Evolutionary conservation across 2,113 vertebrate species (phyloP), one percentile per base, ranked within the genome.

Genomic region (Pyrgilauda ruficollis): DNA sequence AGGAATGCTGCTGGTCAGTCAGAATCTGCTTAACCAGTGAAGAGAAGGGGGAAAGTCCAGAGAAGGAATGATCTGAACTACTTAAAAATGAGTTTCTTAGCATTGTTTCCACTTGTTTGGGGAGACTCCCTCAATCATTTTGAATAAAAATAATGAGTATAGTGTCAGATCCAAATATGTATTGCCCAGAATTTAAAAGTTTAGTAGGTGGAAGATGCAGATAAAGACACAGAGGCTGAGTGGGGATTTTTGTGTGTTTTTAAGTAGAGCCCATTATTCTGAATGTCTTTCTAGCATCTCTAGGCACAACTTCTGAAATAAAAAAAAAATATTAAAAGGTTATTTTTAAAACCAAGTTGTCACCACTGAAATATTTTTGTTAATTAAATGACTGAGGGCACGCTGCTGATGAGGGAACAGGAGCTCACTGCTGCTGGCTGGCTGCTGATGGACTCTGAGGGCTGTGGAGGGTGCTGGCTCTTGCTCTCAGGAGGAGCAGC

Each of bases 91-190:
- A 26, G 15, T 15, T 56, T 24, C 2, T 26, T 49, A 30, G n/a
- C 50, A 70, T 3, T 8, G 28, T 26, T 85, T 47, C 23, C 13
- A 17, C 33, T 27, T 10, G 9, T 16, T 5, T 4, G 44, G 50
- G n/a, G 43, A 30, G 16, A 6, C 5, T 8, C 4, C 3, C 0
- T 17, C 44, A 55, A 39, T 35, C 17, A 39, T 87, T 83, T 44
- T 1, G 10, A 6, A 6, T 15, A 30, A 2, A 70, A 67, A 22
- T 41, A 30, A 4, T 2, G 33, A 23, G 12, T 7, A 6, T 3
- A 49, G 15, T 20, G 52, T n/a, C 80, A 87, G 10, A 30, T 37
- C 41, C 39, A 21, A 73, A 20, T 6, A 0, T 10, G 10, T 2
- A 52, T 33, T 6, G 19, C 16, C 53, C 13, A 6, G 55, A 18